Conservation (phyloP, 1,140 invertebrate species). For the Stenopsyche tienmushanensis region DNA sequence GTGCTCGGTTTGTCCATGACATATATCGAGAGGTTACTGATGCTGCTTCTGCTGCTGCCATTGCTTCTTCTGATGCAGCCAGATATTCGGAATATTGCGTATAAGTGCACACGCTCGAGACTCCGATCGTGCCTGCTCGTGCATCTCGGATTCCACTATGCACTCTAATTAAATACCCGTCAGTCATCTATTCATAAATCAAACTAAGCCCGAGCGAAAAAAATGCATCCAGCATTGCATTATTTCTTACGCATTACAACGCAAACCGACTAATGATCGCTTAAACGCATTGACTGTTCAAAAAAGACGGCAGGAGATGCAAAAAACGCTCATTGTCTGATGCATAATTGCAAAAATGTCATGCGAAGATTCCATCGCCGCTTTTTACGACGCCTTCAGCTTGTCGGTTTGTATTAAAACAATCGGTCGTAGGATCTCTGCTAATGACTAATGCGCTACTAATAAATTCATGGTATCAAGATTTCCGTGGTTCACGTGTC, state of each 20-base stretch:
- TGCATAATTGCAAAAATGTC: neutral
- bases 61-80: neutral
- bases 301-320: no score
- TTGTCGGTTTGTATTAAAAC: no score
- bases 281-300: neutral
- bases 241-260: no score
- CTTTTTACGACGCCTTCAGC: no score
- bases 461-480: conserved; percentile 1
- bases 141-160: neutral
- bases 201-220: neutral
- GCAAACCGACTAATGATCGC: no score
- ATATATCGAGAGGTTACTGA: no score
- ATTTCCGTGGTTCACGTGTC: conserved; percentile 12
- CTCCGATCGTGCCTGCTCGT: neutral
- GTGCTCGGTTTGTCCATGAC: no score
- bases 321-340: neutral
- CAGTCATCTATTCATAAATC: neutral
- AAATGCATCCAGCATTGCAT: no score
- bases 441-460: neutral
- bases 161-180: neutral
- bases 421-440: no score
- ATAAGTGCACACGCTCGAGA: neutral
- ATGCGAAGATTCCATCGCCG: no score
- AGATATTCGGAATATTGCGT: neutral
- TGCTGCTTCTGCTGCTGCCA: no score